These are phyloP conservation scores for Dicranocentrus wangi DNA, from an alignment of 2,888 invertebrate species.

Conservation along the genomic window DNA sequence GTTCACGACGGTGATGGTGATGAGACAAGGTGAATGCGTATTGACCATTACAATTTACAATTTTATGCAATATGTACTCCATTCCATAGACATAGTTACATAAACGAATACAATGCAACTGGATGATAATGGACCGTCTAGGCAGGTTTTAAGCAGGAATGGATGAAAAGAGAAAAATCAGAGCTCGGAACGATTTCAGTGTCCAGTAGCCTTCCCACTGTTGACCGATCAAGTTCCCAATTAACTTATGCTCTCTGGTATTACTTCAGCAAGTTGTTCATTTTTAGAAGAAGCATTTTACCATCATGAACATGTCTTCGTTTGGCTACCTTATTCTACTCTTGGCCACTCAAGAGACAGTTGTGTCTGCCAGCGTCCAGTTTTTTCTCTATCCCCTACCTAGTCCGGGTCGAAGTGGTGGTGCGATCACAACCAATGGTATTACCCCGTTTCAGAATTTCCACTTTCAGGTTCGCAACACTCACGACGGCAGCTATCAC, in stretches of 20 bases:
- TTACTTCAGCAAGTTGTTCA: not conserved
- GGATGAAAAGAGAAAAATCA: slow-evolving; percentile 37
- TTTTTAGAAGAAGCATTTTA: not conserved
- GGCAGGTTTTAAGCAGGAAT: slow-evolving; percentile 12
- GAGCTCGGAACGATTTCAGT: slow-evolving; percentile 49
- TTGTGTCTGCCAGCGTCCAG: slow-evolving; percentile 43
- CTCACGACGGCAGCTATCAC: slow-evolving; percentile 63
- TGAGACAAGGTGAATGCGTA: slow-evolving; percentile 44
- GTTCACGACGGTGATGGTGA: slow-evolving; percentile 20
- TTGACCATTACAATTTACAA: slow-evolving; percentile 43
- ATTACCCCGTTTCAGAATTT: slow-evolving; percentile 41
- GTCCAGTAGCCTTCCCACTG: slow-evolving; percentile 57
- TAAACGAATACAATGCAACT: slow-evolving; percentile 7
- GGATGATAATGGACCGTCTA: slow-evolving; percentile 17
- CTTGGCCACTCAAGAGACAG: slow-evolving; percentile 28
- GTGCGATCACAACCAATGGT: not conserved
- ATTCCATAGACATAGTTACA: no score
- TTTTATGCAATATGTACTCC: not conserved
- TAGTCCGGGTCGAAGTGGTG: slow-evolving; percentile 39
- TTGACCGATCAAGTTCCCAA: slow-evolving; percentile 44
- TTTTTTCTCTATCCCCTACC: slow-evolving; percentile 57
- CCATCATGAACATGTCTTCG: slow-evolving; percentile 24
- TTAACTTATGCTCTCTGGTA: slow-evolving; percentile 4
- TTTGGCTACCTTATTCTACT: not conserved
- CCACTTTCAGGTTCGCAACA: slow-evolving; percentile 63